Conservation (phyloP, 2,113 vertebrate species). For the Antechinus flavipes region DNA sequence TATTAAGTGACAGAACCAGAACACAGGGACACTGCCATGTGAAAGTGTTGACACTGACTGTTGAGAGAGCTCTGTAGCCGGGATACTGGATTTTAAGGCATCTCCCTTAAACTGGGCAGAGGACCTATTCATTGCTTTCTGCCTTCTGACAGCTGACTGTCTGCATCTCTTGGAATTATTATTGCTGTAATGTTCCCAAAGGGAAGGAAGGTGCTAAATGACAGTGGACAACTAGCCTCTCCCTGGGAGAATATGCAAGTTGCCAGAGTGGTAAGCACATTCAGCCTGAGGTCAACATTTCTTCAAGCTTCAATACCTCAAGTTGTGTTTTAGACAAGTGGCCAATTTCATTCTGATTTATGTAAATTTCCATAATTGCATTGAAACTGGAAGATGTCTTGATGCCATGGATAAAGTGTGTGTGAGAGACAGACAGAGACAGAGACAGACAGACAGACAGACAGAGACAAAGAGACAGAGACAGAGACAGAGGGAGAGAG, state of each 20-base stretch:
- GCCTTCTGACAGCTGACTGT: background rate
- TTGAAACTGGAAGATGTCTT: background rate
- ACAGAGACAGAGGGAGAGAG: too few species aligned
- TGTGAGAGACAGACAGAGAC: too few species aligned
- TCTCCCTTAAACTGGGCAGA: background rate
- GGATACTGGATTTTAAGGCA: background rate
- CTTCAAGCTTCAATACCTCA: background rate
- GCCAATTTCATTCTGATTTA: background rate
- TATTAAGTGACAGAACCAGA: background rate
- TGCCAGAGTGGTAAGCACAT: background rate
- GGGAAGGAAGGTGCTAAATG: background rate
- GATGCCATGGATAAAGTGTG: background rate
- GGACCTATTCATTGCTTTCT: background rate
- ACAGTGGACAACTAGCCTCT: background rate
- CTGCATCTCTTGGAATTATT: background rate
- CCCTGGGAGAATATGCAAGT: background rate
- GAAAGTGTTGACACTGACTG: background rate
- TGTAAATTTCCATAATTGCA: background rate
- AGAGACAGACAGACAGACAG: too few species aligned
- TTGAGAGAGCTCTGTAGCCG: background rate
- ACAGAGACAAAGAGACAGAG: too few species aligned
- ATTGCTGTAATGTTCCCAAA: background rate
- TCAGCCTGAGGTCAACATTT: background rate
- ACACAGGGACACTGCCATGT: background rate
- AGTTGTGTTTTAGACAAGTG: background rate